Percentiles rank a stretch among this genome's conserved stretches.
Evolutionary conservation across 2,888 invertebrate species (phyloP).

Genomic region (Lepetodrilus schrolli): DNA sequence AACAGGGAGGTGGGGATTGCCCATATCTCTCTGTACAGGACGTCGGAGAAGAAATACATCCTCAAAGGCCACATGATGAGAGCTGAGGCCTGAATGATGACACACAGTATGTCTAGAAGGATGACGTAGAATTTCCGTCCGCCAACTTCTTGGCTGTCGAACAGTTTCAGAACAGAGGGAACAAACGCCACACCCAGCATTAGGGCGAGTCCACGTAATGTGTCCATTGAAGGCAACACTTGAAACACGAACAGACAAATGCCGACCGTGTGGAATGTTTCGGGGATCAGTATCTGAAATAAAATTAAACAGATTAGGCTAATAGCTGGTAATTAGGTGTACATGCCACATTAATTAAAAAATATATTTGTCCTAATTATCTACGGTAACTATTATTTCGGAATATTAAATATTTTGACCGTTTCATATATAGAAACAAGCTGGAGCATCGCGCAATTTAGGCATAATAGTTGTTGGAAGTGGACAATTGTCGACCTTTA

Average conservation of each 20-base stretch:
- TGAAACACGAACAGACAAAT: conserved; percentile 89
- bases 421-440: no score
- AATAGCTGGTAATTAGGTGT: no score
- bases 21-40: conserved; percentile 73
- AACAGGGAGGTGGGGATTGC: conserved; percentile 90
- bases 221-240: conserved; percentile 92
- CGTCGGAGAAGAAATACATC: conserved; percentile 33
- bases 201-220: conserved; percentile 95
- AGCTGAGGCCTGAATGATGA: conserved; percentile 53
- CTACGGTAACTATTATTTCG: no score
- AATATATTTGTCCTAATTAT: no score
- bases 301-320: no score
- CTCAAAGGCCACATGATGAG: conserved; percentile 57
- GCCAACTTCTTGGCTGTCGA: conserved; percentile 51
- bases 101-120: conserved; percentile 49
- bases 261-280: conserved; percentile 91
- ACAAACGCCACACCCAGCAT: conserved; percentile 95
- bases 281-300: conserved; percentile 83
- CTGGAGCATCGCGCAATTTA: no score
- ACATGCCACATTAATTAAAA: no score
- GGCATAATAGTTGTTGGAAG: no score
- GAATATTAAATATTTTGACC: no score
- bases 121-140: conserved; percentile 49
- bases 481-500: no score
- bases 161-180: conserved; percentile 79